Evolutionary conservation across 2,113 vertebrate species (phyloP).

Genomic region (Isichthys henryi): DNA sequence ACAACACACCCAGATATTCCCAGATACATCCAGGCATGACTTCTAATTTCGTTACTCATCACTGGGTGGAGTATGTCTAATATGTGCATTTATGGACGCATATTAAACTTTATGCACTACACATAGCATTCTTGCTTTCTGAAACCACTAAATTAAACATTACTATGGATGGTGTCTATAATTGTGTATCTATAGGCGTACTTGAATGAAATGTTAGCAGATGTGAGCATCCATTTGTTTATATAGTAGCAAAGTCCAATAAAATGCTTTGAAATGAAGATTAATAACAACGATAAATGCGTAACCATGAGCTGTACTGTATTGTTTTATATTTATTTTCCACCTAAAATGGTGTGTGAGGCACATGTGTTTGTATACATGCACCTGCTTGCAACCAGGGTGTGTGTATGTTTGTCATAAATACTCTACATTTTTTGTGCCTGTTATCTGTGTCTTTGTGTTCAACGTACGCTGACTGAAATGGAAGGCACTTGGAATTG

Average conservation of each 20-base stretch:
- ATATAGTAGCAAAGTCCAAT: background rate
- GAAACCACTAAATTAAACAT: background rate
- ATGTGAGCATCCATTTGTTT: background rate
- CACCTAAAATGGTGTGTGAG: background rate
- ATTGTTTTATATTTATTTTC: background rate
- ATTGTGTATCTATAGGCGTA: background rate
- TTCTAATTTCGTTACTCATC: background rate
- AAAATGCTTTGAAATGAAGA: background rate
- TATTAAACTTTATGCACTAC: background rate
- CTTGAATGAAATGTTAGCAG: background rate
- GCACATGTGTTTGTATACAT: background rate
- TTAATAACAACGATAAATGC: background rate
- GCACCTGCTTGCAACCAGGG: background rate
- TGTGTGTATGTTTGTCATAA: conserved; percentile 18
- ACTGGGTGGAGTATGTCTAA: background rate
- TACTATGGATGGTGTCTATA: background rate
- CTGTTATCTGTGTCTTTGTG: conserved; percentile 8
- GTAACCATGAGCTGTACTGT: background rate
- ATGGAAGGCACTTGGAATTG: conserved; percentile 51
- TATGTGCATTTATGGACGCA: background rate
- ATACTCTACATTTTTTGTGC: background rate
- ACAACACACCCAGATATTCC: background rate
- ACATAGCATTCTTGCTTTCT: background rate
- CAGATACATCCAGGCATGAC: background rate
- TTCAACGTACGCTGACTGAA: conserved; percentile 35